Evolutionary conservation across 2,797 vertebrate species (phyloP).

Genomic region (Pantherophis alleghaniensis): DNA sequence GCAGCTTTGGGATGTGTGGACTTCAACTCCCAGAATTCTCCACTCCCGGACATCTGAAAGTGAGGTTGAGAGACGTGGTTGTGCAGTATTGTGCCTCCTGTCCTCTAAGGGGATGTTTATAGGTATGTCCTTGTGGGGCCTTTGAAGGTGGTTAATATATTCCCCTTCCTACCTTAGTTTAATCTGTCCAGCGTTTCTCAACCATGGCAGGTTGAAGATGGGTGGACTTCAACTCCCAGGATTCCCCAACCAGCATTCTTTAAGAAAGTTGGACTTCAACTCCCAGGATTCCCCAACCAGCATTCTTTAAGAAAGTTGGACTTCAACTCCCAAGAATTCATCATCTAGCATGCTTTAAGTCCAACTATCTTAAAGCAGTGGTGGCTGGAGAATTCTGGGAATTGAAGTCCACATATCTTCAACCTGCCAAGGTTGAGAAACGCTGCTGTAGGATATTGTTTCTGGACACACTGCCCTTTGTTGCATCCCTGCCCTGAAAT

Average conservation of each 20-base stretch:
- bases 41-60: not conserved
- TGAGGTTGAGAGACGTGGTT: not conserved
- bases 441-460: not conserved
- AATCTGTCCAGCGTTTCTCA: not conserved
- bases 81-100: not conserved
- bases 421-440: not conserved
- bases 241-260: too few species aligned
- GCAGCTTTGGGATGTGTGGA: not conserved
- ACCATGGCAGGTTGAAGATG: not conserved
- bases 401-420: not conserved
- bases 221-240: not conserved
- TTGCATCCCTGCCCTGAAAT: not conserved
- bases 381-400: not conserved
- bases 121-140: not conserved
- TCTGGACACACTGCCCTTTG: not conserved
- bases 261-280: not conserved
- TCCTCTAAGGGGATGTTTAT: not conserved
- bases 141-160: not conserved
- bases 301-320: not conserved
- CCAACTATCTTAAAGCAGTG: not conserved
- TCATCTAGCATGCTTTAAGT: not conserved
- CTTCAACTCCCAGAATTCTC: not conserved
- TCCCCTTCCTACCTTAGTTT: not conserved
- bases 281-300: too few species aligned
- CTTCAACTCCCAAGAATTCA: not conserved